These are phyloP conservation scores for Polypedilum vanderplanki DNA, from an alignment of 1,140 invertebrate species.

Conservation along the genomic window DNA sequence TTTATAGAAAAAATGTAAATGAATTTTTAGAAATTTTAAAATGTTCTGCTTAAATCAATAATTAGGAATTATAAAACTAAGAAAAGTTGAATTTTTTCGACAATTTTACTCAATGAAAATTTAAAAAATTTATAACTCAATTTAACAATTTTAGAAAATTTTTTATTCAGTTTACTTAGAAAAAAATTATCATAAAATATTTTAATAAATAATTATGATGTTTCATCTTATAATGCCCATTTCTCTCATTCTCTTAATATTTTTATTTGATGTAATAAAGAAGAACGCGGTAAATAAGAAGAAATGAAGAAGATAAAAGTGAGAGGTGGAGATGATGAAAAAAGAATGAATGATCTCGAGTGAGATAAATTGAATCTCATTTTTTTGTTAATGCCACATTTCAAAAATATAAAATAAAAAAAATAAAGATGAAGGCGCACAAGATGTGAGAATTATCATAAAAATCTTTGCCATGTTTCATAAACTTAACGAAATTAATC, in stretches of 20 bases:
- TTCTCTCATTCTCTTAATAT: not conserved
- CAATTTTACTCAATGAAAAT: no score
- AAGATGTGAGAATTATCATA: conserved; percentile 24
- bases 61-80: no score
- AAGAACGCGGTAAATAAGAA: not conserved
- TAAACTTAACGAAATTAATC: conserved; percentile 27
- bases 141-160: no score
- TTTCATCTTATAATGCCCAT: conserved; percentile 21
- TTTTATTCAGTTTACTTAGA: not conserved
- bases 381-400: conserved; percentile 16
- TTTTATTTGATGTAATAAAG: not conserved
- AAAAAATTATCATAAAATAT: not conserved
- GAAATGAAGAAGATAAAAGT: not conserved
- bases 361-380: conserved; percentile 29
- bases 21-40: no score
- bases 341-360: not conserved
- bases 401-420: not conserved
- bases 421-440: not conserved
- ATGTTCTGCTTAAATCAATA: no score
- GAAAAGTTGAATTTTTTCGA: no score
- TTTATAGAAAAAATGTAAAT: no score
- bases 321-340: not conserved
- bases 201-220: conserved; percentile 22
- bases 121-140: no score
- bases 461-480: conserved; percentile 28